phyloP scores from a whole-genome alignment of 2,888 invertebrate species.

The Mimumesa dahlbomi region DNA sequence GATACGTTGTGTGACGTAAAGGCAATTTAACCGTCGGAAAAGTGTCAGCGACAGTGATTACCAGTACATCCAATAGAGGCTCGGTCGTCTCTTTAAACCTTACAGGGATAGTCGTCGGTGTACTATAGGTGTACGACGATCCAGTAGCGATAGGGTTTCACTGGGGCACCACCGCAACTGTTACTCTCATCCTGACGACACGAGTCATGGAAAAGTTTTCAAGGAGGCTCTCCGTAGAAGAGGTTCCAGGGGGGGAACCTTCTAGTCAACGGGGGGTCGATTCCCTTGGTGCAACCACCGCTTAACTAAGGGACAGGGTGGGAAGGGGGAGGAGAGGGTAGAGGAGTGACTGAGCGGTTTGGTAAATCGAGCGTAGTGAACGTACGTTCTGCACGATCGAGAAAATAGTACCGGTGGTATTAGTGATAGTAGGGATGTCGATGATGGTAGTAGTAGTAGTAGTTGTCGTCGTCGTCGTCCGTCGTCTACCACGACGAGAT shows the following conservation, averaged over 20 bases:
- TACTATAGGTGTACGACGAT: constrained; percentile 18
- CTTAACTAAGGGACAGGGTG: constrained; percentile 53
- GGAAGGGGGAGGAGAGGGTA: too few relatives aligned
- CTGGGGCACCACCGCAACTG: constrained; percentile 49
- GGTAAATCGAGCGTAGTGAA: constrained; percentile 65
- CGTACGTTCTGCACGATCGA: constrained; percentile 58
- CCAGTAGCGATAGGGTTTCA: constrained; percentile 60
- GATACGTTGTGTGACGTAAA: not conserved
- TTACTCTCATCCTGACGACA: constrained; percentile 45
- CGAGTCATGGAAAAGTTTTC: constrained; percentile 54
- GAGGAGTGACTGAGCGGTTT: constrained; percentile 50
- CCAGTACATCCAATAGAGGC: constrained; percentile 48
- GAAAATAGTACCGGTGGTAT: constrained; percentile 44
- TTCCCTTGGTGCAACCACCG: constrained; percentile 45
- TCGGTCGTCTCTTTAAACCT: not conserved
- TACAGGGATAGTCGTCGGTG: not conserved
- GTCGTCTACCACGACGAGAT: constrained; percentile 45
- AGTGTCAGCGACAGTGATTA: constrained; percentile 60
- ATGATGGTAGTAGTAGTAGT: not conserved
- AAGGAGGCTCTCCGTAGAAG: constrained; percentile 45
- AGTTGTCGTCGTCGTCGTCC: constrained; percentile 38
- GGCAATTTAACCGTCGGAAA: constrained; percentile 58
- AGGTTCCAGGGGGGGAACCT: constrained; percentile 41
- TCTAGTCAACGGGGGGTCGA: constrained; percentile 35
- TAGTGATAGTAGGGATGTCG: not conserved